phyloP scores from a whole-genome alignment of 2,888 invertebrate species.

The Tribolium freemani region DNA sequence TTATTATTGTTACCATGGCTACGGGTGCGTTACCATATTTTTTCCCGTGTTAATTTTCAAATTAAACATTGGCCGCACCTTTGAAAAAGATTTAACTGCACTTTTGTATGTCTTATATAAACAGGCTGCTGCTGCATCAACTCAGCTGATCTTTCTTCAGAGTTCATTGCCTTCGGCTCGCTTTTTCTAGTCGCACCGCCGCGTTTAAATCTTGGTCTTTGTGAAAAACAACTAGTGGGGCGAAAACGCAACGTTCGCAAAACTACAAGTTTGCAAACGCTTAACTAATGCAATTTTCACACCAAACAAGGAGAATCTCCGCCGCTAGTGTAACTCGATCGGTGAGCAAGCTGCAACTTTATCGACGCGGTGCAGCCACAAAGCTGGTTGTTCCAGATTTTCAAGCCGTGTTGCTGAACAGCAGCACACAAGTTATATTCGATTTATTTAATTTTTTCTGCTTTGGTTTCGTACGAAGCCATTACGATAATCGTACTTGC shows the following conservation, averaged over 20 bases:
- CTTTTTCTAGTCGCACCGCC: background rate
- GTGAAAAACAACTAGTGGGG: background rate
- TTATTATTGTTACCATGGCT: background rate
- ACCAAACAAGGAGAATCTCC: no score
- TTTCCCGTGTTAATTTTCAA: slow-evolving; percentile 6
- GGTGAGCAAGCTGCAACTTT: background rate
- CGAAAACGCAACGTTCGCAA: no score
- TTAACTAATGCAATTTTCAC: no score
- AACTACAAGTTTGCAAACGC: no score
- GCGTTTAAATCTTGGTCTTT: background rate
- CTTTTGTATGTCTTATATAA: slow-evolving; percentile 5
- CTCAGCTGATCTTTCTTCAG: slow-evolving; percentile 33
- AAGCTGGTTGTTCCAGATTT: slow-evolving; percentile 28
- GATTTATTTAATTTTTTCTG: no score
- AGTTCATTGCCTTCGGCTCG: slow-evolving; percentile 23
- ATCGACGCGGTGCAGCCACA: slow-evolving; percentile 13
- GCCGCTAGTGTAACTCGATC: no score
- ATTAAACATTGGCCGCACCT: background rate
- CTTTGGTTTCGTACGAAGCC: no score
- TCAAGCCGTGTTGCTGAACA: slow-evolving; percentile 20
- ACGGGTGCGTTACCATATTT: background rate
- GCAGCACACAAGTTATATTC: background rate
- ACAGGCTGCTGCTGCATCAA: slow-evolving; percentile 13
- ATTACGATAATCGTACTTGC: no score
- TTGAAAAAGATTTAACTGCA: background rate